phyloP scores from a whole-genome alignment of 1,140 invertebrate species.

The Aporrectodea caliginosa region DNA sequence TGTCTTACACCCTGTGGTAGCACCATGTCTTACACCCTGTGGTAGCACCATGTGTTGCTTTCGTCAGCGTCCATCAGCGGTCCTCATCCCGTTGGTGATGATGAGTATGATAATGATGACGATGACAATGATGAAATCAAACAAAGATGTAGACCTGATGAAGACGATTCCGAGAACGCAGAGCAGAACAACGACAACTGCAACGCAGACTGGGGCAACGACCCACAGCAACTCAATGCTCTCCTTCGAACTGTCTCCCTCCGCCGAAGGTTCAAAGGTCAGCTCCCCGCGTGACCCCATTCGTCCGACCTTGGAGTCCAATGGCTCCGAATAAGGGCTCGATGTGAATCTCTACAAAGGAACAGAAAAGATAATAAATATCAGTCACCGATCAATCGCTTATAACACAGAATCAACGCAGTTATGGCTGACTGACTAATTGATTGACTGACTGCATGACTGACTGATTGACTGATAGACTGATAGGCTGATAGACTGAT shows the following conservation, averaged over 20 bases:
- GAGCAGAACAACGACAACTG: constrained; percentile 56
- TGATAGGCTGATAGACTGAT: too few relatives aligned
- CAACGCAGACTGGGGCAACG: constrained; percentile 51
- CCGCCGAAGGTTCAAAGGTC: constrained; percentile 66
- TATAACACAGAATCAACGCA: background rate
- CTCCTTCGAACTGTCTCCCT: constrained; percentile 66
- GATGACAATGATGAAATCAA: background rate
- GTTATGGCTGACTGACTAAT: background rate
- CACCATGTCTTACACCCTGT: too few relatives aligned
- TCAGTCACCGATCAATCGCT: background rate
- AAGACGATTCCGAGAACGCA: constrained; percentile 55
- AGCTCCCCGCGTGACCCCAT: constrained; percentile 69
- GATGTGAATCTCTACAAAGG: background rate
- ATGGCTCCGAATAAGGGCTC: constrained; percentile 57
- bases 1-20: too few relatives aligned
- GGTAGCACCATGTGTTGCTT: too few relatives aligned
- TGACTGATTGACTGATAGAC: too few relatives aligned
- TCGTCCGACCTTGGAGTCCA: too few relatives aligned
- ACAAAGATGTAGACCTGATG: constrained; percentile 44
- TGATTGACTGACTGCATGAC: too few relatives aligned
- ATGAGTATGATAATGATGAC: background rate
- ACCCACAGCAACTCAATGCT: constrained; percentile 76
- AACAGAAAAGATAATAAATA: background rate
- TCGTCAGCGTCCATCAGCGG: too few relatives aligned
- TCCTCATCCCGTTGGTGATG: background rate